Percentiles rank a stretch among this genome's conserved stretches.
Conservation (phyloP, 2,113 vertebrate species). For the Piliocolobus tephrosceles region DNA sequence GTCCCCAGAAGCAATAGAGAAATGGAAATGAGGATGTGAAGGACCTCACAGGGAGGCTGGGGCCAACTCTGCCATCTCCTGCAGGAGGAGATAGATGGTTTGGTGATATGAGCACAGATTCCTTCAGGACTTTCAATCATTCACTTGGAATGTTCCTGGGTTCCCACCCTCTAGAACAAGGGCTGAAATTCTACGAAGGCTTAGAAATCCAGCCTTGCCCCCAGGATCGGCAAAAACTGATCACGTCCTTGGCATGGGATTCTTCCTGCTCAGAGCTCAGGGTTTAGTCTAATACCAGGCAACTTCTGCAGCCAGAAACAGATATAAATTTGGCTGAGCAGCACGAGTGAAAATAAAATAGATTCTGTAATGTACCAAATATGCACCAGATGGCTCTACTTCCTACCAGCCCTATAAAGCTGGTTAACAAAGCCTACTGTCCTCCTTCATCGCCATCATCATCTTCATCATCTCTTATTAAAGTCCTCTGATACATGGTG, state of each 20-base stretch:
- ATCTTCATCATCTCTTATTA: background rate
- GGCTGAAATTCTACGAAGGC: background rate
- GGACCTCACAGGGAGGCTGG: background rate
- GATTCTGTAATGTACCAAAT: conserved; percentile 68
- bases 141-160: background rate
- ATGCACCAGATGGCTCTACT: conserved; percentile 76
- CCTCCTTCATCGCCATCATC: background rate
- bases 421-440: conserved; percentile 5
- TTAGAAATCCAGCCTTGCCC: conserved; percentile 47
- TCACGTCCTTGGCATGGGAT: conserved; percentile 54
- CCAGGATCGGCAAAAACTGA: conserved; percentile 25
- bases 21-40: background rate
- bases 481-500: background rate
- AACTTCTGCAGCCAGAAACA: conserved; percentile 72
- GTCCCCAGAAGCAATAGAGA: background rate
- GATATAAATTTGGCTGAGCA: conserved; percentile 74
- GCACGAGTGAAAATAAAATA: conserved; percentile 45
- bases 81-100: background rate
- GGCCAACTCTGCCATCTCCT: background rate
- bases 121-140: background rate
- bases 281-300: conserved; percentile 67
- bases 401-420: conserved; percentile 42
- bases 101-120: background rate
- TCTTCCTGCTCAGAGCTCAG: conserved; percentile 72
- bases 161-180: background rate